Base-by-base conservation (phyloP, 2,888 invertebrate genomes). In the Lysandra coridon region DNA sequence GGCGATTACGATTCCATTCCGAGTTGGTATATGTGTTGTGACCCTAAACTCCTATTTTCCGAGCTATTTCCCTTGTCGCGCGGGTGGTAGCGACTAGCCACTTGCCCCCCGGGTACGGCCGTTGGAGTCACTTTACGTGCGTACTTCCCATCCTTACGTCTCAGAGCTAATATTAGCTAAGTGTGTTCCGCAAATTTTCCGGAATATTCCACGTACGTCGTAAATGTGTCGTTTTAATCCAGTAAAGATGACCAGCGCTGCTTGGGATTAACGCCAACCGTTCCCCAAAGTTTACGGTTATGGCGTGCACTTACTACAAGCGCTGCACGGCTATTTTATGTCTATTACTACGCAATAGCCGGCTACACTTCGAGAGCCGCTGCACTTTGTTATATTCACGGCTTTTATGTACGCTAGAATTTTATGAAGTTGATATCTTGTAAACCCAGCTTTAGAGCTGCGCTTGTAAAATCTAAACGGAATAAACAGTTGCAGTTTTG, bases 251-350 rank as follows among this genome's bases (percentile, higher is more conserved):
- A 79, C 74, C 74, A 74, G 79, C 78, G 77, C 64, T n/a, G 57
- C 49, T 40, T 82, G 81, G 83, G 83, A 83, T 84, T 82, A 84
- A 82, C 82, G 83, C 83, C 83, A 82, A 82, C 79, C 81, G 80
- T 80, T 81, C 79, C 78, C 80, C 81, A 79, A 80, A 83, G 79
- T 84, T 84, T 84, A 84, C 81, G 83, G 85, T 90, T 89, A 90
- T 89, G 86, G 86, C 87, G 83, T 86, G 86, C 88, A 87, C 87
- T 89, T 86, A 87, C 87, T 85, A 86, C 85, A 86, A 85, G 84
- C 86, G 84, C 84, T 85, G 84, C 84, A 86, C 82, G 84, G 85
- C 83, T 84, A 86, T 83, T 88, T 88, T 87, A 88, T 88, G 86
- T 86, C 84, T 83, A 87, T 87, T 86, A 88, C 87, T 86, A 86